phyloP scores from a whole-genome alignment of 1,140 invertebrate species.

The Magallana gigas region DNA sequence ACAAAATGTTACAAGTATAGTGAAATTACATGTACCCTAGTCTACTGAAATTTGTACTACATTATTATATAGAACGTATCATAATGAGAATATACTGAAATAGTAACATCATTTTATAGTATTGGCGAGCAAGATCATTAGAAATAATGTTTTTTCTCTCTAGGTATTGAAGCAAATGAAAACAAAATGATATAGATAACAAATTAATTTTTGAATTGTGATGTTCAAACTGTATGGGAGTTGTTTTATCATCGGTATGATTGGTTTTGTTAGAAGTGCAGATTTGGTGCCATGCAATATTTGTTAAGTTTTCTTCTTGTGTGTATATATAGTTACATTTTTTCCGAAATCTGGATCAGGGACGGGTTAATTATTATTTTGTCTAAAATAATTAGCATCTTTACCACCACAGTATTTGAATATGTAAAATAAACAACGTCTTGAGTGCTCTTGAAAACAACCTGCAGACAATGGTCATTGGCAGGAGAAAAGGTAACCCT shows the following conservation, averaged over 20 bases:
- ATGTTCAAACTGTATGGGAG: neutral
- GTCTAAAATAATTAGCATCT: conserved; percentile 26
- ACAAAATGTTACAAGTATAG: neutral
- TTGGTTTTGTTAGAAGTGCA: conserved; percentile 28
- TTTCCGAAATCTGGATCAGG: conserved; percentile 30
- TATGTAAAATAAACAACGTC: conserved; percentile 37
- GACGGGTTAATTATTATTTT: conserved; percentile 38
- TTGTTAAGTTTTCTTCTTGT: conserved; percentile 38
- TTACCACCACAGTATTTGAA: conserved; percentile 41
- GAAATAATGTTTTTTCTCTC: too few relatives aligned
- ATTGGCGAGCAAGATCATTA: too few relatives aligned
- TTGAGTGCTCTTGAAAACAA: conserved; percentile 35
- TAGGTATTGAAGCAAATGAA: too few relatives aligned
- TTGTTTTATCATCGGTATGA: conserved; percentile 14
- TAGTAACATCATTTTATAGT: too few relatives aligned
- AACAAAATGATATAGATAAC: neutral
- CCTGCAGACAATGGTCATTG: neutral
- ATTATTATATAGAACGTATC: too few relatives aligned
- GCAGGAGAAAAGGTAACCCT: neutral
- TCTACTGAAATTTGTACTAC: neutral
- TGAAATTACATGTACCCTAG: neutral
- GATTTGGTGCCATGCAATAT: conserved; percentile 40
- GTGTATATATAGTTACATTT: conserved; percentile 37
- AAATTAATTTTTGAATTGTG: neutral
- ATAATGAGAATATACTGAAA: too few relatives aligned